Evolutionary conservation across 1,140 invertebrate genomes (phyloP), one percentile per base, ranked within the genome.

Genomic region (Caenorhabditis inopinata): DNA sequence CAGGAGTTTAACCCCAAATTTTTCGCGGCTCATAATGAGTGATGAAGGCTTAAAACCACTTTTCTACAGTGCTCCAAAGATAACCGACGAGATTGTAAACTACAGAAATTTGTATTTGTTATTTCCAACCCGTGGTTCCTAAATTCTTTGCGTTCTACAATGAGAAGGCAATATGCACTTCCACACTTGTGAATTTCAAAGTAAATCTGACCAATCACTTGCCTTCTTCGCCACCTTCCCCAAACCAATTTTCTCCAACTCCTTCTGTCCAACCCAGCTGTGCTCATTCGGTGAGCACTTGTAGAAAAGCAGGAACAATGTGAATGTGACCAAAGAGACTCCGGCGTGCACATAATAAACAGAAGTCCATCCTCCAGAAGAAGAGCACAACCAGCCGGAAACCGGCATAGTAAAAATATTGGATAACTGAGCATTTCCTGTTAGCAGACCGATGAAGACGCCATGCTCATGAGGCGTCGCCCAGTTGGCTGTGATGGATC

Each of bases 401-500:
- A 68, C 32, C 23, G 58, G 58, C 58, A 68, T 68, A 38, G 58
- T 68, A n/a, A 68, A 68, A 6, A 68, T 68, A 21, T 68, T 68
- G 1, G 58, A 68, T 7, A 68, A 7, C 21, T 68, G 58, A 38
- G 58, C 38, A n/a, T 68, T 68, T 6, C 58, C 58, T 3, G 58
- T 68, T n/a, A 68, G n/a, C 7, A 68, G 32, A 9, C 58, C 58
- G 38, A 68, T 68, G 25, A 68, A 68, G 18, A 68, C 58, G 1
- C 58, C 58, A 9, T 68, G 58, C n/a, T 68, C 58, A 12, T 21
- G 38, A 14, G 58, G 58, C 2, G 58, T 68, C n/a, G 58, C 58
- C 58, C 58, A 68, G 32, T 68, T 68, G 16, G 58, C 58, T 29
- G 58, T 68, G 11, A 68, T 68, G n/a, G 58, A 68, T 35, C 58